Base-by-base conservation (phyloP, 2,888 invertebrate genomes). In the Arge pagana region DNA sequence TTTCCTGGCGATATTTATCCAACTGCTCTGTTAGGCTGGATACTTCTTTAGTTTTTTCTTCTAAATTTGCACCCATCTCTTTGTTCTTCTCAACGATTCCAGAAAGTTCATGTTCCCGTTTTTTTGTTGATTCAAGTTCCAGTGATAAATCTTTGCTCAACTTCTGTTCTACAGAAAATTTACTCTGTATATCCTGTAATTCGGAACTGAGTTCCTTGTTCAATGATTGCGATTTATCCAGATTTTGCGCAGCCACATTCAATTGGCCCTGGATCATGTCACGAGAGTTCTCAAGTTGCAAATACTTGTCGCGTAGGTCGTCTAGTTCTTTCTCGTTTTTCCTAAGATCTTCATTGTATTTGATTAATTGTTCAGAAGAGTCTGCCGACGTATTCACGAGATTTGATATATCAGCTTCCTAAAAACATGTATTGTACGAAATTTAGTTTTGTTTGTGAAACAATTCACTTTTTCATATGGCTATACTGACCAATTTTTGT, bases 361-460 rank as follows among this genome's bases (percentile, higher is more conserved):
- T 75, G 10, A 63, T 60, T n/a, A 79, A 61, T 50, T 79, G 76
- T 18, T 72, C 69, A 1, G 78, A 78, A 1, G 85, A 85, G 67
- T 85, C 82, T 3, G 82, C 82, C 0, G 85, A 82, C 56, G 82
- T 81, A 36, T 80, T 83, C 42, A 83, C 82, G n/a, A 85, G 69
- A 64, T 79, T 80, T 45, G 81, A 74, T 55, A 87, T 80, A 66
- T 86, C 84, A 4, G 78, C 67, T 73, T 86, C 85, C 65, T 74
- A 45, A 28, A 53, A 39, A 49, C n/a, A 48, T n/a, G n/a, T n/a
- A n/a, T n/a, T 8, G 7, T 8, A 28, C 7, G 7, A 28, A 28
- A 39, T 39, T n/a, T 10, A 39, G 19, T 28, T 28, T n/a, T n/a
- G n/a, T n/a, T n/a, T n/a, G n/a, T n/a, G n/a, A n/a, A n/a, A 30